Percentiles rank a stretch among this genome's conserved stretches.
Evolutionary conservation across 2,797 vertebrate genomes (phyloP).

Genomic region (Coracias cyanogaster): DNA sequence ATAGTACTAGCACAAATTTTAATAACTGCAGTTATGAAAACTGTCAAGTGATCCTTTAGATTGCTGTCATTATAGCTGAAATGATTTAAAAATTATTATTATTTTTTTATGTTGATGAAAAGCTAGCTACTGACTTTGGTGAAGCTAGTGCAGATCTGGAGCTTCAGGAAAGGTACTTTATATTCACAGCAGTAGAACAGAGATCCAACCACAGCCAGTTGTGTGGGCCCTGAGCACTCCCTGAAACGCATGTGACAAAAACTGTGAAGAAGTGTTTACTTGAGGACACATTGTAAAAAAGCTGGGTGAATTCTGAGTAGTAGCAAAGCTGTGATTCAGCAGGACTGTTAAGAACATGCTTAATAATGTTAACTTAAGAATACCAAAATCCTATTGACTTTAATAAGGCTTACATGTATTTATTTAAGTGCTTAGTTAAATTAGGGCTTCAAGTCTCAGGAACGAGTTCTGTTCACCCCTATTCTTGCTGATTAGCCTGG

Average conservation of each 20-base stretch:
- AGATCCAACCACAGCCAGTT: not conserved
- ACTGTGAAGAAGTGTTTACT: not conserved
- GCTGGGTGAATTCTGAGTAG: not conserved
- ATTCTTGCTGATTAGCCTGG: not conserved
- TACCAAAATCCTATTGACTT: slow-evolving; percentile 1
- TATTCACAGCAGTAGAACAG: not conserved
- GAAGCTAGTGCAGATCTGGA: not conserved
- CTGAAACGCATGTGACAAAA: not conserved
- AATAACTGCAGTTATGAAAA: not conserved
- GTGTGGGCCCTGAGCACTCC: not conserved
- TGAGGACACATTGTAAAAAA: not conserved
- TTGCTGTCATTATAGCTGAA: not conserved
- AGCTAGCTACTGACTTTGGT: not conserved
- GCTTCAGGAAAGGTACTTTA: not conserved
- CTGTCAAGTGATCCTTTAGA: not conserved
- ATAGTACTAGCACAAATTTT: not conserved
- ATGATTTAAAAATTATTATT: not conserved
- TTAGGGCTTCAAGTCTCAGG: not conserved
- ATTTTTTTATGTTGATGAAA: not conserved
- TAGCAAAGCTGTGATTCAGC: not conserved
- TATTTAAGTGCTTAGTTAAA: slow-evolving; percentile 11
- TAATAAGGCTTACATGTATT: slow-evolving; percentile 1
- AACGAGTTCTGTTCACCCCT: not conserved
- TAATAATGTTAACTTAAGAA: not conserved
- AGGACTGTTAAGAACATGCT: not conserved